phyloP scores from a whole-genome alignment of 2,797 vertebrate genomes.

The Lagodon rhomboides region DNA sequence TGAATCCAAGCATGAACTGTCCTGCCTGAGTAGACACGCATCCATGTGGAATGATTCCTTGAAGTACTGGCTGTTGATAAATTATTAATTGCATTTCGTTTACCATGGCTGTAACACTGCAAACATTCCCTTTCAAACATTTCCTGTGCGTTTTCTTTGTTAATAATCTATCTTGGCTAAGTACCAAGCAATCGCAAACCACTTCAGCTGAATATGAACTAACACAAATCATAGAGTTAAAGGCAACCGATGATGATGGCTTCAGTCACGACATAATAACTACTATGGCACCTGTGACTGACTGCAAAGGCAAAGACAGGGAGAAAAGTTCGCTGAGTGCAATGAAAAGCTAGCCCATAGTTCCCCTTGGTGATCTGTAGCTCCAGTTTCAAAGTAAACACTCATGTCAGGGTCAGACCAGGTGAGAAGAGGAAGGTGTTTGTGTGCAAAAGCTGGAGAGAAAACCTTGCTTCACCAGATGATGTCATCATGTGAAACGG shows the following conservation, averaged over 20 bases:
- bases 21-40: neutral
- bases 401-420: neutral
- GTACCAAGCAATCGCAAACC: neutral
- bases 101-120: neutral
- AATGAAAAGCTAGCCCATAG: neutral
- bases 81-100: slow-evolving; percentile 29
- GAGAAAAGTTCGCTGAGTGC: neutral
- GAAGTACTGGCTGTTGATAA: slow-evolving; percentile 5
- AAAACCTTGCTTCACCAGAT: slow-evolving; percentile 7
- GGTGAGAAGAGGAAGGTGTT: neutral
- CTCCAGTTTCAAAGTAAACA: neutral
- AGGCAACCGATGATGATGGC: neutral
- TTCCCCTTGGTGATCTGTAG: slow-evolving; percentile 1
- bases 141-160: neutral
- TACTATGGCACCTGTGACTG: neutral
- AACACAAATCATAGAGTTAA: neutral
- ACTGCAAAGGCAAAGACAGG: neutral
- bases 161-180: neutral
- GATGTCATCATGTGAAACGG: slow-evolving; percentile 18
- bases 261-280: neutral
- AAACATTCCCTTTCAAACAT: neutral
- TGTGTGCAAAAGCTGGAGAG: neutral
- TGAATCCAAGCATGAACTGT: neutral
- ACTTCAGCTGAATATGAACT: neutral
- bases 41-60: slow-evolving; percentile 7